Evolutionary conservation across 2,113 vertebrate genomes (phyloP), one percentile per base, ranked within the genome.

Genomic region (Furnarius figulus): DNA sequence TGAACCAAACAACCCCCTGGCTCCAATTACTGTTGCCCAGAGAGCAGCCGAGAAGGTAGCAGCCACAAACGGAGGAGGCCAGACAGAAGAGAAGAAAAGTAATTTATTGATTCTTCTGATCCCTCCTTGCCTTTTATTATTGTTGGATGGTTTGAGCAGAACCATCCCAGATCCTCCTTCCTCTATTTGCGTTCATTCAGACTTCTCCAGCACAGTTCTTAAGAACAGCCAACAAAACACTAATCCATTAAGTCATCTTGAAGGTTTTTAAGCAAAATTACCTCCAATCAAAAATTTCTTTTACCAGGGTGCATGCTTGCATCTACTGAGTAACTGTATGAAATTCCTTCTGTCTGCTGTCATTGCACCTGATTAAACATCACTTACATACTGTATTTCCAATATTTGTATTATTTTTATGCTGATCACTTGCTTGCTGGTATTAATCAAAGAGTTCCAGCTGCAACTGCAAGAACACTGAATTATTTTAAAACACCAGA

Each of bases 1-100:
- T 92, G 95, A 93, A 90, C 92, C 72, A 88, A 96, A 92, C 94
- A 95, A 90, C 76, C 63, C 68, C 63, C 65, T 90, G 90, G 92
- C 94, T 97, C 79, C 92, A 90, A 86, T 96, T 95, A 96, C 92
- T 74, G 63, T 80, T 92, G 74, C 27, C 55, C 76, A 84, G 68
- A 79, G 79, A 94, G 75, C 9, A 88, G 67, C 63, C 8, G 46
- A 63, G 72, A 93, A 93, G 72, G 61, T 42, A 88, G 79, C 42
- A 90, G 65, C 72, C 68, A 10, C 63, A 90, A 94, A 67, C n/a
- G 80, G 22, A 92, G 63, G 35, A 83, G 21, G 42, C 31, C 59
- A 88, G 79, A 37, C 42, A 89, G 79, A 93, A 74, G 80, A 70
- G 79, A 87, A 89, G 68, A 77, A 59, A 91, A 92, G 68, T 63